Conservation (phyloP, 2,113 vertebrate genomes). For the Pycnonotus jocosus region DNA sequence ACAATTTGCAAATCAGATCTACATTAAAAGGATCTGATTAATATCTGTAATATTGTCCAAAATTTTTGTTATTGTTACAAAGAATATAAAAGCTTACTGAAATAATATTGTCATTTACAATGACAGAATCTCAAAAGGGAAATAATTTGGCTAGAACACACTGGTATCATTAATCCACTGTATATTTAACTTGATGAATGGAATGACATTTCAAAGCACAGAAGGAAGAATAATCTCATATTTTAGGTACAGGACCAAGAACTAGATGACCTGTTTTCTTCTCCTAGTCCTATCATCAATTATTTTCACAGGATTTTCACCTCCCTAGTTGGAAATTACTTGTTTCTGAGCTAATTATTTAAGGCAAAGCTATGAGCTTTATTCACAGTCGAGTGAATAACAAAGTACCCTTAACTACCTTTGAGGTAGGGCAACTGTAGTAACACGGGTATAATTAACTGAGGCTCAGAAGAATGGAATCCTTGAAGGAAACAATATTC, state of each 20-base stretch:
- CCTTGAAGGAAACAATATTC: not conserved
- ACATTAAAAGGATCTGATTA: constrained; percentile 30
- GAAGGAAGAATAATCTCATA: constrained; percentile 1
- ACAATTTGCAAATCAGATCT: constrained; percentile 28
- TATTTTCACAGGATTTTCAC: constrained; percentile 13
- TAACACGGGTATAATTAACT: not conserved
- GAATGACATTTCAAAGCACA: constrained; percentile 7
- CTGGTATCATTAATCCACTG: constrained; percentile 7
- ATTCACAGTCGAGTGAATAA: not conserved
- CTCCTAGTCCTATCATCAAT: not conserved
- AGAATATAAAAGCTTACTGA: constrained; percentile 30
- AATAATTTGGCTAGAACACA: constrained; percentile 1
- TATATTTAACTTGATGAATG: constrained; percentile 44
- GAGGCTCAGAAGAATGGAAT: not conserved
- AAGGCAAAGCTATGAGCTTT: not conserved
- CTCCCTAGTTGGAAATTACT: not conserved
- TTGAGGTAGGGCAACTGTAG: not conserved
- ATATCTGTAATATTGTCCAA: constrained; percentile 25
- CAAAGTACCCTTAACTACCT: not conserved
- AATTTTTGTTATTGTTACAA: constrained; percentile 29
- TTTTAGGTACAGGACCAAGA: not conserved
- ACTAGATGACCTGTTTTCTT: not conserved
- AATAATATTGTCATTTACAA: constrained; percentile 37
- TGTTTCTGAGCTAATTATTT: not conserved
- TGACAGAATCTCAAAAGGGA: constrained; percentile 37